Evolutionary conservation across 2,888 invertebrate species (phyloP).

Genomic region (Clitarchus hookeri): DNA sequence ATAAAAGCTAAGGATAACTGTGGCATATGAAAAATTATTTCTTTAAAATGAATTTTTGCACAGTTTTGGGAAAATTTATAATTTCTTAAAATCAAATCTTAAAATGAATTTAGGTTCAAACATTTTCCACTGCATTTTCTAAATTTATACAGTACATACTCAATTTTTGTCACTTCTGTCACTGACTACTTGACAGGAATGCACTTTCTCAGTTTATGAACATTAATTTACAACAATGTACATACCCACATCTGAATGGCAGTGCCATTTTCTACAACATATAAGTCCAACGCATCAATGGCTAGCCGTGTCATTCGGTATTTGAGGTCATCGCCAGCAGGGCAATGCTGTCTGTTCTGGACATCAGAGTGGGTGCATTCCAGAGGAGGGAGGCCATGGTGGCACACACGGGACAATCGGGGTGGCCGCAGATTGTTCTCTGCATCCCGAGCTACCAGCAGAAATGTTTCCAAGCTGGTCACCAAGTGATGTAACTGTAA

Average conservation of each 20-base stretch:
- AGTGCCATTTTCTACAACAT: conserved; percentile 86
- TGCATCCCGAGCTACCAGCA: conserved; percentile 81
- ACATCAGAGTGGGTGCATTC: conserved; percentile 71
- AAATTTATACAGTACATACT: too few relatives aligned
- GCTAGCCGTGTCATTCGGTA: conserved; percentile 91
- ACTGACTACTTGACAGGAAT: too few relatives aligned
- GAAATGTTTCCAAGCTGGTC: conserved; percentile 85
- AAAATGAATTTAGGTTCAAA: too few relatives aligned
- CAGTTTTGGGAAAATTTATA: too few relatives aligned
- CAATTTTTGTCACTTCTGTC: too few relatives aligned
- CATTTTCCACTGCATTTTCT: too few relatives aligned
- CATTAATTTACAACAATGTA: neutral
- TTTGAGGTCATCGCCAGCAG: conserved; percentile 83
- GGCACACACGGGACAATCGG: conserved; percentile 75
- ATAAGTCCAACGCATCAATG: conserved; percentile 87
- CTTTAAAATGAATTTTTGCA: too few relatives aligned
- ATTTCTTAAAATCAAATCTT: too few relatives aligned
- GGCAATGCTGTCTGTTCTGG: conserved; percentile 73
- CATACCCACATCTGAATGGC: conserved; percentile 82
- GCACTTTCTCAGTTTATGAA: too few relatives aligned
- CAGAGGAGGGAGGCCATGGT: conserved; percentile 73
- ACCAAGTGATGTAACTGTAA: conserved; percentile 78
- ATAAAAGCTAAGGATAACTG: too few relatives aligned
- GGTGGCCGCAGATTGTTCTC: conserved; percentile 91
- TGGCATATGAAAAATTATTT: too few relatives aligned